Conservation (phyloP, 2,888 invertebrate genomes). For the Crossocerus cetratus region DNA sequence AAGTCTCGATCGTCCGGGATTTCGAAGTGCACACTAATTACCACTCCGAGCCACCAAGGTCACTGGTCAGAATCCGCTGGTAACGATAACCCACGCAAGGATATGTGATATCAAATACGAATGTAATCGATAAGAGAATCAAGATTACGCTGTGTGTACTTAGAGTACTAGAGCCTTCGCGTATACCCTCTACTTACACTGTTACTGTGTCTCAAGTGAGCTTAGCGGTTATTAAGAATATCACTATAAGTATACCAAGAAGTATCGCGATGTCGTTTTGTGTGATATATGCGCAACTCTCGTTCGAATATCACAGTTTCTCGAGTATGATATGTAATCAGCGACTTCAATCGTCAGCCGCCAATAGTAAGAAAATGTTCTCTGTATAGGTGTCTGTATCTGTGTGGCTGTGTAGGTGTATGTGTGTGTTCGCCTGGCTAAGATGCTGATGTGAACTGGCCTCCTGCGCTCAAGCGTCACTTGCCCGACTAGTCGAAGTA, state of each 20-base stretch:
- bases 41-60: not conserved
- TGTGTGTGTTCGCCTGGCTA: conserved; percentile 31
- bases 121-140: conserved; percentile 53
- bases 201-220: conserved; percentile 33
- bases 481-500: conserved; percentile 34
- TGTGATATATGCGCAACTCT: conserved; percentile 59
- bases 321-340: conserved; percentile 71
- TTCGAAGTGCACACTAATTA: conserved; percentile 3
- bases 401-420: too few relatives aligned
- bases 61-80: conserved; percentile 17
- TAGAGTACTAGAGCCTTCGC: conserved; percentile 23
- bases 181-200: conserved; percentile 17
- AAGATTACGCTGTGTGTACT: conserved; percentile 26
- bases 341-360: conserved; percentile 52
- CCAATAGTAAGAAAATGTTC: conserved; percentile 60
- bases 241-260: conserved; percentile 8
- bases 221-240: conserved; percentile 36
- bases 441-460: conserved; percentile 14
- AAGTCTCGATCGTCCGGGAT: not conserved
- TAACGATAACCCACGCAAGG: conserved; percentile 41
- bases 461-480: conserved; percentile 16
- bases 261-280: conserved; percentile 33
- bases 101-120: conserved; percentile 58
- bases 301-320: conserved; percentile 71
- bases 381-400: too few relatives aligned